A percentile compares a stretch with the other conserved stretches of the same genome.
These are phyloP conservation scores for Agrilus mali DNA, from an alignment of 2,888 invertebrate genomes.

Conservation along the genomic window DNA sequence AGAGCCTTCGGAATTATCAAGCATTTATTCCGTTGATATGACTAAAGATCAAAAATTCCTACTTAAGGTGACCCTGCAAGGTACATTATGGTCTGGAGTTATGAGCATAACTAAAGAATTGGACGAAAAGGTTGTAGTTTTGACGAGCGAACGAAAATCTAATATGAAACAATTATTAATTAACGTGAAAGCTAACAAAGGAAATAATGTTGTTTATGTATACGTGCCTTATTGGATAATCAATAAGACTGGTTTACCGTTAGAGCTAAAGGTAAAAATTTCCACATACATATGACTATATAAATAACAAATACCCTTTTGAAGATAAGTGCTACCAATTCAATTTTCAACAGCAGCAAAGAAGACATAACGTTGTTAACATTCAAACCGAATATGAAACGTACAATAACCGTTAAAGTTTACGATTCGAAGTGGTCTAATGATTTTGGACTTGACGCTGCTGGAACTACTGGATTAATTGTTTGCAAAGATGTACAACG, in stretches of 20 bases:
- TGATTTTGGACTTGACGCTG: constrained; percentile 52
- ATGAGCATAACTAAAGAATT: constrained; percentile 54
- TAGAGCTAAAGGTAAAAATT: constrained; percentile 57
- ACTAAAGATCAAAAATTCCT: constrained; percentile 40
- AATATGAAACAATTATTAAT: constrained; percentile 56
- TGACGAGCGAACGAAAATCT: constrained; percentile 49
- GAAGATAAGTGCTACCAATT: constrained; percentile 7
- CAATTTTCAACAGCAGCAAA: constrained; percentile 21
- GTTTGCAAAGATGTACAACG: constrained; percentile 60
- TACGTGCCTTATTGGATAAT: constrained; percentile 82
- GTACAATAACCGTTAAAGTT: constrained; percentile 40
- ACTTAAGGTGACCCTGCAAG: constrained; percentile 48
- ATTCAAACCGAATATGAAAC: constrained; percentile 40
- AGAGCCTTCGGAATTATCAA: constrained; percentile 59
- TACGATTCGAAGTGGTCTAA: constrained; percentile 55
- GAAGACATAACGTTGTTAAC: constrained; percentile 61
- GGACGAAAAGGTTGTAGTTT: constrained; percentile 37
- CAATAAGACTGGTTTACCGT: constrained; percentile 74
- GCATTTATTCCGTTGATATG: constrained; percentile 54
- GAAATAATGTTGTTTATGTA: constrained; percentile 49
- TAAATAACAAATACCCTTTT: not conserved
- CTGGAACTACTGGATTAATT: constrained; percentile 63
- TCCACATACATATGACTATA: not conserved
- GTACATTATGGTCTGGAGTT: constrained; percentile 56
- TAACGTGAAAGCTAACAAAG: constrained; percentile 51